Base-by-base conservation (phyloP, 2,113 vertebrate genomes). In the Phainopepla nitens region DNA sequence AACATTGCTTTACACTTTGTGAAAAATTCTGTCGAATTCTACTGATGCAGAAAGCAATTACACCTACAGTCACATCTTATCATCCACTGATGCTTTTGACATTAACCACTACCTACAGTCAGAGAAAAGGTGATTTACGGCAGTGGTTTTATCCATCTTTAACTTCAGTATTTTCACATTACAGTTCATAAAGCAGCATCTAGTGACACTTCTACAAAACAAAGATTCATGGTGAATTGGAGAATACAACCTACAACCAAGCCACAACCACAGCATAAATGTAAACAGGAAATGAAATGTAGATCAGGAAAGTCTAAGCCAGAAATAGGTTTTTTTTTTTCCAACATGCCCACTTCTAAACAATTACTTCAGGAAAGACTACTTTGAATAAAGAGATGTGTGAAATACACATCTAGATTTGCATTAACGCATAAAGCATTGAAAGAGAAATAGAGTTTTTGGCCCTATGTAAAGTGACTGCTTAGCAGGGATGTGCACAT, bases 1-100 rank as follows among this genome's bases (percentile, higher is more conserved):
- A 96, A 77, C 49, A 69, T 70, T 35, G 68, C 82, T 90, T 69
- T 92, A 39, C 50, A 87, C 47, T 79, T 90, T 87, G 82, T 88
- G 93, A 89, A 71, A 96, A 95, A 71, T 53, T 76, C 36, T 60
- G 61, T 78, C 41, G 39, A 83, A 87, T 96, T 84, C 78, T 84
- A 92, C 42, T 68, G 87, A 79, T 50, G 82, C 66, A 95, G 56
- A 89, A 95, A 91, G 31, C 91, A 61, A 60, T 82, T 72, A 66
- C 64, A 87, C 91, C 91, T 92, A 72, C 16, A 15, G 50, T 57
- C 70, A 70, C 50, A 50, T 77, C 82, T 83, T 65, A 80, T 35
- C 35, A 92, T 70, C 56, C 62, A 11, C 44, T 77, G 64, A 84
- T 28, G 42, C 42, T 94, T 96, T 41, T 68, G 36, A 85, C 64